phyloP scores from a whole-genome alignment of 2,113 vertebrate species.

The Poeciliopsis retropinna region DNA sequence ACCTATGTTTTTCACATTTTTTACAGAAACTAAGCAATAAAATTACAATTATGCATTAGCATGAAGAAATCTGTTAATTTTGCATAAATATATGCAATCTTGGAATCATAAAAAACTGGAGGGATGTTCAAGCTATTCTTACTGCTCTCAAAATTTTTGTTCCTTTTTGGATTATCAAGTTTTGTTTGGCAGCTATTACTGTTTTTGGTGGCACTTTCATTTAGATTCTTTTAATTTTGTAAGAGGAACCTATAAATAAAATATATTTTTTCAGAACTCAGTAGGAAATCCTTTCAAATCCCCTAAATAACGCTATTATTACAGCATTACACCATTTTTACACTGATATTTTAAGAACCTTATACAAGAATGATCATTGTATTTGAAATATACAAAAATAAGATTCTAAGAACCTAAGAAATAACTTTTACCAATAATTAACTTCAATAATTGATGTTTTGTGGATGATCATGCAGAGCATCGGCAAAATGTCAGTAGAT shows the following conservation, averaged over 20 bases:
- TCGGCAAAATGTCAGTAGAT: neutral
- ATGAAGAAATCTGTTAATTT: too few relatives aligned
- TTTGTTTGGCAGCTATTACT: too few relatives aligned
- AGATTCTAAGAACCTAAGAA: neutral
- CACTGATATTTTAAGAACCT: neutral
- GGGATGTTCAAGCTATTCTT: too few relatives aligned
- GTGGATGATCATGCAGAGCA: neutral
- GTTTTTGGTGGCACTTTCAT: neutral
- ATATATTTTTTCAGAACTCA: too few relatives aligned
- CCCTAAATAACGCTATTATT: neutral
- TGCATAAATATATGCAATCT: too few relatives aligned
- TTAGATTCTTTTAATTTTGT: neutral
- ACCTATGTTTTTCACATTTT: too few relatives aligned
- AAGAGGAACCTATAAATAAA: neutral
- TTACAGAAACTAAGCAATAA: too few relatives aligned
- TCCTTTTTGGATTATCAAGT: too few relatives aligned
- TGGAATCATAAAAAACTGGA: too few relatives aligned
- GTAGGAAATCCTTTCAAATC: too few relatives aligned
- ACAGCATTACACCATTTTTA: neutral
- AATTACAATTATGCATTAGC: too few relatives aligned
- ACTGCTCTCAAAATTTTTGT: too few relatives aligned
- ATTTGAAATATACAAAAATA: neutral
- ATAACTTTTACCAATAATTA: neutral
- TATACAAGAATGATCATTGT: neutral
- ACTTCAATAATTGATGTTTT: neutral